Conservation (phyloP, 2,797 vertebrate species). For the Aldrovandia affinis region DNA sequence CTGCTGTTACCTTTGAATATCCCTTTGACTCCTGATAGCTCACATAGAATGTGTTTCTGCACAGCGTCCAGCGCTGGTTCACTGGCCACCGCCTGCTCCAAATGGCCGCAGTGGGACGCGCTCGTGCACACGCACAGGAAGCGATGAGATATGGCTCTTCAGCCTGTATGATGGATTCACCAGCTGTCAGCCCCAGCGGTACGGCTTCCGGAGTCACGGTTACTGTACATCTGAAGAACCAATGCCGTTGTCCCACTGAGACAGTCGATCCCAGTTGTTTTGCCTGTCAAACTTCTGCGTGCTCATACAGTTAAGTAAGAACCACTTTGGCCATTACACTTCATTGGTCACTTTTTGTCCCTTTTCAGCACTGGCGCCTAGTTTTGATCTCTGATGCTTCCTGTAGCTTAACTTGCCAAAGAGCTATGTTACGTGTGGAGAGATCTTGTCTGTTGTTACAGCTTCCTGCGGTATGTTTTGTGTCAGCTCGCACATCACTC, state of each 20-base stretch:
- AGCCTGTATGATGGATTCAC: neutral
- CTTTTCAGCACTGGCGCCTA: neutral
- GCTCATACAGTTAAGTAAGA: neutral
- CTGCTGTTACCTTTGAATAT: neutral
- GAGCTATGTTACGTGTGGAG: neutral
- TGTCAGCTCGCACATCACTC: constrained; percentile 26
- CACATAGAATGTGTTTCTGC: neutral
- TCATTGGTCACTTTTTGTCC: neutral
- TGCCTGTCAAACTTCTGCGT: neutral
- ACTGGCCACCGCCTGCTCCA: neutral
- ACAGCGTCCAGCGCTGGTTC: neutral
- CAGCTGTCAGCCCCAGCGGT: neutral
- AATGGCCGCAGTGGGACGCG: neutral
- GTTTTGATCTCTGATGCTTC: neutral
- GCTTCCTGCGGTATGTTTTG: constrained; percentile 23
- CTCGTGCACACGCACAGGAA: neutral
- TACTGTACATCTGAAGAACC: neutral
- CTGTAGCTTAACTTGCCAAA: neutral
- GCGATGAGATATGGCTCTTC: neutral
- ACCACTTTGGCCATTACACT: neutral
- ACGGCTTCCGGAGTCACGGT: neutral
- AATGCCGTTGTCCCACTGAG: neutral
- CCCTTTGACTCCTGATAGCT: neutral
- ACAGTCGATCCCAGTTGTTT: neutral
- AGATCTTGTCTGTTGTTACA: constrained; percentile 6